Percentiles rank a stretch among this genome's conserved stretches.
Conservation (phyloP, 2,888 invertebrate genomes). For the Pseudoips prasinana region DNA sequence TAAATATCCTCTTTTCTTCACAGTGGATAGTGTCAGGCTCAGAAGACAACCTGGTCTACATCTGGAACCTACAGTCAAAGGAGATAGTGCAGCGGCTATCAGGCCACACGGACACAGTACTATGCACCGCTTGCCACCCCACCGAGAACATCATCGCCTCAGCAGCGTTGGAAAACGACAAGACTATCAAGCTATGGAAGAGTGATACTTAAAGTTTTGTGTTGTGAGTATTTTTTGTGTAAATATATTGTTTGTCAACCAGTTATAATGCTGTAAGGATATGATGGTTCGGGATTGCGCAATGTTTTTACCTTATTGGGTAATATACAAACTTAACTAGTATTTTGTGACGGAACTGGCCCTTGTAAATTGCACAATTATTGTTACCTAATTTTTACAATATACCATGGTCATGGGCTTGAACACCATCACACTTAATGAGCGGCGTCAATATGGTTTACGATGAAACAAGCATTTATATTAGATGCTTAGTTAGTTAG, state of each 20-base stretch:
- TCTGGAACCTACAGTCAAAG: constrained; percentile 99
- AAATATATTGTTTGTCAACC: background rate
- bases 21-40: constrained; percentile 99
- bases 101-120: constrained; percentile 97
- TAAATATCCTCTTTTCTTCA: too few relatives aligned
- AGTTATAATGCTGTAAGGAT: background rate
- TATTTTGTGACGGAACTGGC: too few relatives aligned
- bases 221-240: constrained; percentile 32
- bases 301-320: too few relatives aligned
- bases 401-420: too few relatives aligned
- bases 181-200: constrained; percentile 99
- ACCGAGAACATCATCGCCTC: constrained; percentile 99
- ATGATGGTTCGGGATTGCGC: too few relatives aligned
- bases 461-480: too few relatives aligned
- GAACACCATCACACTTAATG: too few relatives aligned
- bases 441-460: too few relatives aligned
- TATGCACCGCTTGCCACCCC: constrained; percentile 99
- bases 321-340: too few relatives aligned
- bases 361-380: too few relatives aligned
- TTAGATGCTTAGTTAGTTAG: too few relatives aligned
- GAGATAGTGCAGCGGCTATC: constrained; percentile 99
- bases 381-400: too few relatives aligned
- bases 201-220: constrained; percentile 89
- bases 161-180: constrained; percentile 98
- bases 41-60: constrained; percentile 99